A percentile compares a stretch with the other conserved stretches of the same genome.
phyloP scores from a whole-genome alignment of 2,888 invertebrate genomes.

The Chymomyza amoena region DNA sequence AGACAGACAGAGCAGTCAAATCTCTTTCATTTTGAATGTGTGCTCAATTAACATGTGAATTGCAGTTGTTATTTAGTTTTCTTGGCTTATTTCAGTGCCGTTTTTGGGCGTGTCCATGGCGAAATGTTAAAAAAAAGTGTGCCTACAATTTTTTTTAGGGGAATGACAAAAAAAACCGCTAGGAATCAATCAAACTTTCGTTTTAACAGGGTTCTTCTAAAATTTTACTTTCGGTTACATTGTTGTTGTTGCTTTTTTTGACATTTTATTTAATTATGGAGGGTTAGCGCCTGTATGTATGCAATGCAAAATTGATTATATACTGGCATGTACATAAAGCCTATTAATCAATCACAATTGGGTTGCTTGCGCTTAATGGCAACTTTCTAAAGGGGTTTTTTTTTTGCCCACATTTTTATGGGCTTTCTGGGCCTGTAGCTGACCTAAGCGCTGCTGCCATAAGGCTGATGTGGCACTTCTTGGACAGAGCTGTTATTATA shows the following conservation, averaged over 20 bases:
- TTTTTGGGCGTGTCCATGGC: background rate
- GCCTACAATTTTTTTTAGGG: background rate
- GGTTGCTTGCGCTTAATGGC: background rate
- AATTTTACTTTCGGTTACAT: background rate
- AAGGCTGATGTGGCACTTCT: background rate
- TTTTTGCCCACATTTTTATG: background rate
- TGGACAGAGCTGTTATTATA: background rate
- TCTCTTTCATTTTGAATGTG: background rate
- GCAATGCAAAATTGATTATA: constrained; percentile 53
- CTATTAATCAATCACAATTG: background rate
- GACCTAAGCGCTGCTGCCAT: background rate
- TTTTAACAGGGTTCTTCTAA: constrained; percentile 22
- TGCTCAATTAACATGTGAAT: background rate
- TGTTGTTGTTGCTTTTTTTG: background rate
- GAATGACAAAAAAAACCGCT: constrained; percentile 10
- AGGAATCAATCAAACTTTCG: constrained; percentile 54
- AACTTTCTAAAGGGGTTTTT: background rate
- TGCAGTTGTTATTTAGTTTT: background rate
- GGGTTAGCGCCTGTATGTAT: constrained; percentile 11
- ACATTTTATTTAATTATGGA: constrained; percentile 56
- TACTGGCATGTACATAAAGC: background rate
- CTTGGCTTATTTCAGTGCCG: background rate
- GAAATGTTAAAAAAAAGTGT: background rate
- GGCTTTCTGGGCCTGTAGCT: background rate
- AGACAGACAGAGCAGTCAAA: background rate